Evolutionary conservation across 2,888 invertebrate species (phyloP).

Genomic region (Ophioninae sp.): DNA sequence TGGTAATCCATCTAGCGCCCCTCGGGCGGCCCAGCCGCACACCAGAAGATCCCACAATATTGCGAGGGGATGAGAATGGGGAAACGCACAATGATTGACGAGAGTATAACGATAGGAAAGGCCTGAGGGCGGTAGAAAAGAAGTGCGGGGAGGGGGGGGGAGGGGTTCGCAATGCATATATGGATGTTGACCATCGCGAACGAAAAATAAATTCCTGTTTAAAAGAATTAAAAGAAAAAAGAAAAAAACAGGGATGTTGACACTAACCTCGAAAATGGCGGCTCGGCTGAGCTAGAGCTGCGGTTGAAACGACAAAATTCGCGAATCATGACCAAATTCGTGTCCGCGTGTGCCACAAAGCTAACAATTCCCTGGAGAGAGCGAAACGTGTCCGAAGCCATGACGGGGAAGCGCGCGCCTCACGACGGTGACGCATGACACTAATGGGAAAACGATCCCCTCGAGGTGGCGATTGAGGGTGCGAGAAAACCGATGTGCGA

Average conservation of each 20-base stretch:
- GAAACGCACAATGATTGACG: constrained; percentile 51
- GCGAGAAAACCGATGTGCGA: background rate
- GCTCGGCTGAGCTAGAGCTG: background rate
- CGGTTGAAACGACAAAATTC: constrained; percentile 26
- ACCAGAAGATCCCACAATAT: constrained; percentile 29
- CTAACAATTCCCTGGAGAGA: constrained; percentile 45
- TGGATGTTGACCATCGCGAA: background rate
- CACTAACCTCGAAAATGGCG: background rate
- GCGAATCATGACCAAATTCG: constrained; percentile 2
- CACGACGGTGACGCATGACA: constrained; percentile 43
- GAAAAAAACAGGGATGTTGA: background rate
- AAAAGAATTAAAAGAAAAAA: background rate
- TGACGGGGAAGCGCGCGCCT: constrained; percentile 13
- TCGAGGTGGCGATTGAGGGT: background rate
- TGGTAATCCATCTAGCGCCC: constrained; percentile 32
- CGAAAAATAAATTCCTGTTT: too few relatives aligned
- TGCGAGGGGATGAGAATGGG: constrained; percentile 25
- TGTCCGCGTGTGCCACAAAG: constrained; percentile 6
- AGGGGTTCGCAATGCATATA: constrained; percentile 8
- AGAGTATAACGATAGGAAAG: constrained; percentile 5
- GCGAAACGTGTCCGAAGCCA: constrained; percentile 43
- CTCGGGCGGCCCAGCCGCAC: constrained; percentile 16
- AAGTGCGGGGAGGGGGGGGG: background rate
- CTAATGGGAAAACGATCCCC: constrained; percentile 62
- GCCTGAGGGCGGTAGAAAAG: background rate